Evolutionary conservation across 2,113 vertebrate genomes (phyloP), one percentile per base, ranked within the genome.

Genomic region (Aplodontia rufa): DNA sequence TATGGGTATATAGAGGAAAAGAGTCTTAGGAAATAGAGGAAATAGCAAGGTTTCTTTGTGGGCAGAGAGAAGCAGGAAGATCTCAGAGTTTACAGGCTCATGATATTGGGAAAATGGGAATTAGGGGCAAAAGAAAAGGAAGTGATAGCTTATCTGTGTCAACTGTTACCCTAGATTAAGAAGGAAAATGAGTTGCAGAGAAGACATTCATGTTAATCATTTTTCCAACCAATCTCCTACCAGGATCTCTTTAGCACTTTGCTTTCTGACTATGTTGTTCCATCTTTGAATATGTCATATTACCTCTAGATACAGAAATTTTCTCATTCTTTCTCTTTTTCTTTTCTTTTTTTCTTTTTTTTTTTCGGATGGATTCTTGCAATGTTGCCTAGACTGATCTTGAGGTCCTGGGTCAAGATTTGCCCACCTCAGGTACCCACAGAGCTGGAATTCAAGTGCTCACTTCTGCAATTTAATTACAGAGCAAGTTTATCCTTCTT

Each of bases 21-120:
- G 32, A 47, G 26, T 37, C 37, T n/a, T 68, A 90, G 12, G 60
- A 81, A 74, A 71, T 13, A 35, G 75, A 90, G 12, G 60, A 81
- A 74, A 71, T 13, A 35, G 13, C 42, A 22, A 26, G 3, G 5
- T 42, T 20, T 9, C 6, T 0, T 3, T n/a, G 5, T 17, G 6
- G 12, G 5, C 24, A 1, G 22, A 17, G 26, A 51, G 45, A 32
- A 69, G 11, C 37, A 69, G 40, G 9, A 51, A 55, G 28, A 7
- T 47, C 55, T 26, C 42, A 58, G 49, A 55, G n/a, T n/a, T 84
- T 19, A 37, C 58, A 83, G 11, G 35, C 6, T 37, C 26, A 1
- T 28, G 0, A 42, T 26, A 20, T 40, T 72, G 28, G 22, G 37
- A 6, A 68, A 6, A 68, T 4, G 8, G 26, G 4, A 14, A 2